A percentile compares a stretch with the other conserved stretches of the same genome.
Evolutionary conservation across 1,140 invertebrate genomes (phyloP).

Genomic region (Paralvinella palmiformis): DNA sequence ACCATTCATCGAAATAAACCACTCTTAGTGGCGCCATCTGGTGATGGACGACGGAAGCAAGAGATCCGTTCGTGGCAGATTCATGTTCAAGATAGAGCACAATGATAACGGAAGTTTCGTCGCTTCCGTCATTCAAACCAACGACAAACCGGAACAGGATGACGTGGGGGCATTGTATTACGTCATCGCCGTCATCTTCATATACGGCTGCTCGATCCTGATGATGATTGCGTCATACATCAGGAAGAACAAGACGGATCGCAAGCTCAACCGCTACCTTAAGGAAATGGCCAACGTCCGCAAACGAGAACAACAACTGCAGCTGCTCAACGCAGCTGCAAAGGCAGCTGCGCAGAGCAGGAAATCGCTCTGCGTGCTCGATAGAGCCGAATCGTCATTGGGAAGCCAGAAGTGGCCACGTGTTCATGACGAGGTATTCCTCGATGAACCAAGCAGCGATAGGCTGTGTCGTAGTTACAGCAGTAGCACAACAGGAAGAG

Average conservation of each 20-base stretch:
- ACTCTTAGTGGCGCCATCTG: no score
- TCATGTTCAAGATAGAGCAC: background rate
- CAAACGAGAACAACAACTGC: constrained; percentile 11
- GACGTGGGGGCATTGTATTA: constrained; percentile 46
- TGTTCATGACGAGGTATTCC: no score
- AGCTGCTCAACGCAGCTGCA: constrained; percentile 9
- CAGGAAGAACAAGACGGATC: constrained; percentile 45
- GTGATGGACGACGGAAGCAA: no score
- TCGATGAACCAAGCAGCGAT: no score
- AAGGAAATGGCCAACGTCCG: constrained; percentile 26
- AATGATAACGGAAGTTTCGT: background rate
- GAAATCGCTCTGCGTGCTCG: no score
- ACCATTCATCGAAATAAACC: no score
- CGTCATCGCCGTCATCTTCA: constrained; percentile 45
- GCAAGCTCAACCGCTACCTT: constrained; percentile 37
- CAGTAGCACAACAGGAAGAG: no score
- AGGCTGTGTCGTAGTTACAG: no score
- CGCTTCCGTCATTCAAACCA: background rate
- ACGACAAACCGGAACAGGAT: constrained; percentile 21
- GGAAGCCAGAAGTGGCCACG: no score
- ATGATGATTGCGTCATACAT: constrained; percentile 50
- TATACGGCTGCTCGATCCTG: constrained; percentile 46
- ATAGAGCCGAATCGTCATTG: no score
- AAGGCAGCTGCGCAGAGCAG: constrained; percentile 8
- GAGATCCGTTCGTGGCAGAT: no score